Evolutionary conservation across 2,113 vertebrate species (phyloP).

Genomic region (Rhodinocichla rosea): DNA sequence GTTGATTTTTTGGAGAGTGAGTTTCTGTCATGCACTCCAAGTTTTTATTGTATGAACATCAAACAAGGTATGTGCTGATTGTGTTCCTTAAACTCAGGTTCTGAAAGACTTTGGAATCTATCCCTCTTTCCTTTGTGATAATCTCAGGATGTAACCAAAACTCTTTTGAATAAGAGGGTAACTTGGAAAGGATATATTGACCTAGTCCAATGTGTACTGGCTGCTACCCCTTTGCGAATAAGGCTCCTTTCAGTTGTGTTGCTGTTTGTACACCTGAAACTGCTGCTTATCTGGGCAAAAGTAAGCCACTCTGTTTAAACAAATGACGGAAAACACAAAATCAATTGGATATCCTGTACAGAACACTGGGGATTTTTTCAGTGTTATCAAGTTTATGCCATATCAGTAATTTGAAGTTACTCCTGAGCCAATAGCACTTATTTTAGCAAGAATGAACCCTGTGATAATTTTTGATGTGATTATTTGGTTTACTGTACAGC

Average conservation of each 20-base stretch:
- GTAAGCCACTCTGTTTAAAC: background rate
- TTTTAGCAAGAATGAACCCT: background rate
- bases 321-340: background rate
- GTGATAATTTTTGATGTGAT: background rate
- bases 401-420: background rate
- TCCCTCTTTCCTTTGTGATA: background rate
- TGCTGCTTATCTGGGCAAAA: background rate
- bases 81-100: background rate
- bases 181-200: background rate
- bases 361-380: background rate
- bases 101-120: background rate
- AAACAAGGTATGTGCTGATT: background rate
- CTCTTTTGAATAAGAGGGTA: background rate
- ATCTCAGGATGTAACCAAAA: background rate
- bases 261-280: slow-evolving; percentile 19
- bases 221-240: background rate
- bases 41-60: background rate
- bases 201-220: background rate
- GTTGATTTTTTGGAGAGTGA: background rate
- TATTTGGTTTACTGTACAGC: background rate
- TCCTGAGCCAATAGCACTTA: background rate
- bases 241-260: background rate
- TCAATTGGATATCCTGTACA: background rate
- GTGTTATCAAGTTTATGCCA: background rate
- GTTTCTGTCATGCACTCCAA: background rate